These are phyloP conservation scores for Scopus umbretta DNA, from an alignment of 2,113 vertebrate genomes.

Conservation along the genomic window DNA sequence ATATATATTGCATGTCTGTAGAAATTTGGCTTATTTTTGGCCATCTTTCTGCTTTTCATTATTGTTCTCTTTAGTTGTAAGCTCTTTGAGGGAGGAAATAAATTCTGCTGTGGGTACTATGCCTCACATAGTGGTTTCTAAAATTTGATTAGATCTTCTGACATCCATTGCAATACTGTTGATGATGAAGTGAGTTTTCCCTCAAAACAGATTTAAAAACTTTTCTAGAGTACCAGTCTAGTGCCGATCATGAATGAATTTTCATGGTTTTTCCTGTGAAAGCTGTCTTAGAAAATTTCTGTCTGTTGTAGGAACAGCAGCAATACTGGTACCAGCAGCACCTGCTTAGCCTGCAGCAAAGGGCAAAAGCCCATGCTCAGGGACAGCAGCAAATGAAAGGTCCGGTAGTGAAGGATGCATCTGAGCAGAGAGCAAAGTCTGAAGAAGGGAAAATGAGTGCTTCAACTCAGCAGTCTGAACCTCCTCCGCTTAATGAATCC, in stretches of 20 bases:
- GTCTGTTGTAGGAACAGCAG: constrained; percentile 83
- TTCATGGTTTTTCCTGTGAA: not conserved
- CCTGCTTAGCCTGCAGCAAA: constrained; percentile 86
- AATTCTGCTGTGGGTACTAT: not conserved
- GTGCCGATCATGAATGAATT: not conserved
- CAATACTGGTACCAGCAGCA: constrained; percentile 97
- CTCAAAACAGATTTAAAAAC: not conserved
- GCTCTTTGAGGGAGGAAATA: not conserved
- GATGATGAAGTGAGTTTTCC: not conserved
- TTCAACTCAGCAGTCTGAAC: constrained; percentile 59
- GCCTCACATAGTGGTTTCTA: not conserved
- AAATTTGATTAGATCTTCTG: not conserved
- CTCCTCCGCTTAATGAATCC: constrained; percentile 73
- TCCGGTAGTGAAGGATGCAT: constrained; percentile 53
- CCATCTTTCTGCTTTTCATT: not conserved
- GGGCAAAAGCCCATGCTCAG: constrained; percentile 76
- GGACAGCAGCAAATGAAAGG: constrained; percentile 68
- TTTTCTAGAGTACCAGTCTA: not conserved
- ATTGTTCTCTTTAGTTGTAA: not conserved
- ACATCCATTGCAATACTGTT: not conserved
- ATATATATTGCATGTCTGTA: not conserved
- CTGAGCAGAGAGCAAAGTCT: constrained; percentile 53
- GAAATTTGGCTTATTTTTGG: not conserved
- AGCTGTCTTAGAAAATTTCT: constrained; percentile 7
- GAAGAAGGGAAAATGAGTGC: constrained; percentile 54